Base-by-base conservation (phyloP, 2,888 invertebrate species). In the Stenchaetothrips biformis region DNA sequence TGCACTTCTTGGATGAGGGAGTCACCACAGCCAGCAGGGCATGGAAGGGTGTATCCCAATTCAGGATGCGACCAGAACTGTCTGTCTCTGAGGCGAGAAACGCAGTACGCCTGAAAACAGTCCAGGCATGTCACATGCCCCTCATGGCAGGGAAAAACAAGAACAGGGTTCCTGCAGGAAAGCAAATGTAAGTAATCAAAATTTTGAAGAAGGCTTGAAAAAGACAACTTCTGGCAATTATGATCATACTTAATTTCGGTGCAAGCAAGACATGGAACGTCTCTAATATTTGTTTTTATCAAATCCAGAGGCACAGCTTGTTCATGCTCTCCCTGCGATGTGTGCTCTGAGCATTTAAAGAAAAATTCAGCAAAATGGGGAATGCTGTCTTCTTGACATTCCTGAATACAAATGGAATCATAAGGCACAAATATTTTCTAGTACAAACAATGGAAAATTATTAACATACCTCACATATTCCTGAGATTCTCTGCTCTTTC, bases 91-190 rank as follows among this genome's bases (percentile, higher is more conserved):
- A 95, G 87, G 83, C 92, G 90, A 0, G 92, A 90, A 9, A 89
- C 86, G 83, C 94, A 92, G 86, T 94, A 95, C 80, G 91, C 90
- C 79, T 89, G 89, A 85, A 95, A 95, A 85, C 95, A 95, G 67
- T 94, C 93, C 53, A 95, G 87, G 86, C 95, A 95, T 25, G 93
- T 92, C 13, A 94, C 93, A 85, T 95, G 95, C 79, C 91, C 90
- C 78, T 90, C 90, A 82, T 89, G 88, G 85, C 95, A 95, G 0
- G 93, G 92, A 85, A 95, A 95, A 1, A 95, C 93, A 82, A 95
- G 87, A 21, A 95, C 92, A 7, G 90, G 91, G 83, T 93, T 91
- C 84, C 93, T 94, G 84, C 37, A 37, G 37, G 4, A 37, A 37
- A 37, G 4, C 37, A 37, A 37, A 37, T 4, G 4, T 4, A 37